These are phyloP conservation scores for Stichopus chloronotus DNA, from an alignment of 35 echinoderm and acorn worm genomes.

Conservation along the genomic window DNA sequence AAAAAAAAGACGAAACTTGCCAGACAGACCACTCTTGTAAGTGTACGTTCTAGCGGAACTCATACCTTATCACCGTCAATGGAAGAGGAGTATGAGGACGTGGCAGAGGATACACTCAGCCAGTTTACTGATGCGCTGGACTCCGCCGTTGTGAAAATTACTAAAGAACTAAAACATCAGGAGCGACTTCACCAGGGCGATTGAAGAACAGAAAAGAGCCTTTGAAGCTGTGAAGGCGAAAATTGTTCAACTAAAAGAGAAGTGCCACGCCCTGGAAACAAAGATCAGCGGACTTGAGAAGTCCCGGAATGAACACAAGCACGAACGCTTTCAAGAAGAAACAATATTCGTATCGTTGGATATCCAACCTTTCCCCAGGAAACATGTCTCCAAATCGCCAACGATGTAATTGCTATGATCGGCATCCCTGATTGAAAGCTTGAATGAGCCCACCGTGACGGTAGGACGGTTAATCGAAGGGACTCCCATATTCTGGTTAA, in stretches of 20 bases:
- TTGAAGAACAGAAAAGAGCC: background rate
- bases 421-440: constrained; percentile 21
- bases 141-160: background rate
- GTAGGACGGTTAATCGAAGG: background rate
- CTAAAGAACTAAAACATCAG: background rate
- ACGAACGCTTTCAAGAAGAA: background rate
- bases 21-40: background rate
- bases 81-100: constrained; percentile 12
- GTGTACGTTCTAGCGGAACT: background rate
- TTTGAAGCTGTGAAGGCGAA: constrained; percentile 6
- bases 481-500: constrained; percentile 13
- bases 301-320: background rate
- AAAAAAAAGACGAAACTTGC: background rate
- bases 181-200: background rate
- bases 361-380: background rate
- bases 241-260: background rate
- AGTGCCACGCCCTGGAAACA: background rate
- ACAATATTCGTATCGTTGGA: constrained; percentile 29
- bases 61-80: background rate
- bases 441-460: constrained; percentile 22
- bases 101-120: background rate
- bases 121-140: constrained; percentile 13
- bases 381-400: background rate
- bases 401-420: background rate
- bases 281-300: constrained; percentile 1